Evolutionary conservation across 2,113 vertebrate species (phyloP).

Genomic region (Gavia stellata): DNA sequence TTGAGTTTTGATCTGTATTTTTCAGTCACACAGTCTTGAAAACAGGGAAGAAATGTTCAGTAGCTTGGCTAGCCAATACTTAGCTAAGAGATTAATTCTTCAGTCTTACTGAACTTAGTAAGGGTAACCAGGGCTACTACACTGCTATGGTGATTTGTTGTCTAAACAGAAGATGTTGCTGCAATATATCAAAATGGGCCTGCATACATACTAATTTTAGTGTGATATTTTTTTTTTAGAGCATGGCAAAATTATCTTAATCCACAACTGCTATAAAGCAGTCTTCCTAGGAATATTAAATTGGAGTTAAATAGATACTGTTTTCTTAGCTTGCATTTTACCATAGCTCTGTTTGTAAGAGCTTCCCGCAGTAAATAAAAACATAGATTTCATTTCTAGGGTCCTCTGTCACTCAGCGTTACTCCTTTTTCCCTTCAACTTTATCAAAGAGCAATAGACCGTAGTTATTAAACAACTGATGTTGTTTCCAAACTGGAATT

Average conservation of each 20-base stretch:
- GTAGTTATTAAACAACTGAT: not conserved
- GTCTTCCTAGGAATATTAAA: not conserved
- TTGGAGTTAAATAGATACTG: not conserved
- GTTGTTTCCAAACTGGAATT: not conserved
- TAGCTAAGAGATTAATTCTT: constrained; percentile 5
- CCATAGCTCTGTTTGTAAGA: not conserved
- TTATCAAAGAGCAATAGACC: not conserved
- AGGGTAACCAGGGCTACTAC: constrained; percentile 39
- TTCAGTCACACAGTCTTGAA: too few species aligned
- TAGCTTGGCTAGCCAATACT: not conserved
- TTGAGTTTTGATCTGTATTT: not conserved
- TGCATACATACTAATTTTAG: not conserved
- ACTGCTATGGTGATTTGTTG: constrained; percentile 55
- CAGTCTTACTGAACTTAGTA: not conserved
- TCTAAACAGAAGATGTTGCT: constrained; percentile 48
- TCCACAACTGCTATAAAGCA: not conserved
- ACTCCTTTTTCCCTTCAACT: not conserved
- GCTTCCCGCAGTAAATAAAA: not conserved
- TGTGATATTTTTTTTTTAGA: not conserved
- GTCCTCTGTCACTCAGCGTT: not conserved
- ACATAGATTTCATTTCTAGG: not conserved
- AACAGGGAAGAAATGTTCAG: too few species aligned
- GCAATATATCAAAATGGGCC: constrained; percentile 1
- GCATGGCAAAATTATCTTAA: not conserved
- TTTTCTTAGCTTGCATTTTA: not conserved